Percentiles rank a stretch among this genome's conserved stretches.
Evolutionary conservation across 2,113 vertebrate genomes (phyloP).

Genomic region (Solea senegalensis): DNA sequence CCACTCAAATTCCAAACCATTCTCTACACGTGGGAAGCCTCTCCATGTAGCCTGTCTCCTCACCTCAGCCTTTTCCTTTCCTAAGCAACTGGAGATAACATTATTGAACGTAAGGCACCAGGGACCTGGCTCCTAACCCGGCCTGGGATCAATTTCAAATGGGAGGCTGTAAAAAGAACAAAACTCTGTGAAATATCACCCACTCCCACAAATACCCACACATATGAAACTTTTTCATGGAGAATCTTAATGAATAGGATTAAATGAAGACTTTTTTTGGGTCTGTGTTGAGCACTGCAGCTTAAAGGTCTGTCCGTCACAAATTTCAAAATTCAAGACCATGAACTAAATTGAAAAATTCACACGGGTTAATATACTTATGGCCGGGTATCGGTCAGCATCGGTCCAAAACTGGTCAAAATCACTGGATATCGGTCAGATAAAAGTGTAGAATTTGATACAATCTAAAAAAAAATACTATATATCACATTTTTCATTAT

Average conservation of each 20-base stretch:
- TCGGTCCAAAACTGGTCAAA: too few relatives aligned
- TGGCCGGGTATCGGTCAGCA: too few relatives aligned
- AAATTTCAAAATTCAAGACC: too few relatives aligned
- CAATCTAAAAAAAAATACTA: too few relatives aligned
- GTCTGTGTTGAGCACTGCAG: too few relatives aligned
- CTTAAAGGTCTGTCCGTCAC: too few relatives aligned
- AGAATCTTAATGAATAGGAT: neutral
- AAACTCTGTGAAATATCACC: constrained; percentile 33
- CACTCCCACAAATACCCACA: neutral
- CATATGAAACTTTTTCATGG: constrained; percentile 11
- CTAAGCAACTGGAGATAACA: constrained; percentile 43
- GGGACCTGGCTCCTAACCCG: constrained; percentile 21
- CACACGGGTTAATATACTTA: too few relatives aligned
- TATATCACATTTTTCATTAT: too few relatives aligned
- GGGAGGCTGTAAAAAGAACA: constrained; percentile 31
- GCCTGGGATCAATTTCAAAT: constrained; percentile 52
- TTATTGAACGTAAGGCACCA: constrained; percentile 54
- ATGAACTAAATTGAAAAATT: too few relatives aligned
- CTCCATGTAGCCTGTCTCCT: constrained; percentile 28
- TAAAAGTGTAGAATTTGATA: too few relatives aligned
- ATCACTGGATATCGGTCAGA: too few relatives aligned
- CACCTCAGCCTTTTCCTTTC: constrained; percentile 34
- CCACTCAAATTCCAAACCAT: constrained; percentile 34
- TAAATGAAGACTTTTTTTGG: too few relatives aligned
- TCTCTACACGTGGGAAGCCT: constrained; percentile 33